phyloP scores from a whole-genome alignment of 2,113 vertebrate genomes.

The Mormyrus iriodes region DNA sequence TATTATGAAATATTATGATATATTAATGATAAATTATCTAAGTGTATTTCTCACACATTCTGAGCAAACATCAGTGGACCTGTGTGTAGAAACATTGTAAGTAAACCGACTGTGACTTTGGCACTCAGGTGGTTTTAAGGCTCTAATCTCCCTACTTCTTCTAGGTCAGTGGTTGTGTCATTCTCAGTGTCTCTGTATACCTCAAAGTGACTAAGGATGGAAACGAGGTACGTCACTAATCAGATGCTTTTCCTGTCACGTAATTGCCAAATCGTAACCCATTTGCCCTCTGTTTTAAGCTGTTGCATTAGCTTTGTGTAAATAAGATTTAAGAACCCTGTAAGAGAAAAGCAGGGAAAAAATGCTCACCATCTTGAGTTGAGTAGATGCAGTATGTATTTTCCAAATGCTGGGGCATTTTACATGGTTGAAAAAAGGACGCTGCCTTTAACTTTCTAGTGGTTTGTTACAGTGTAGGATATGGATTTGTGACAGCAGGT shows the following conservation, averaged over 20 bases:
- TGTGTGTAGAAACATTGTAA: neutral
- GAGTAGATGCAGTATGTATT: no score
- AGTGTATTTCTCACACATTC: neutral
- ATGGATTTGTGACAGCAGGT: neutral
- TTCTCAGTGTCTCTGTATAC: neutral
- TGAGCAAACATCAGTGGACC: neutral
- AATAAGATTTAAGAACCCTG: neutral
- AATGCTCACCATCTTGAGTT: neutral
- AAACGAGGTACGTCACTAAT: neutral
- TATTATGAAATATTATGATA: neutral
- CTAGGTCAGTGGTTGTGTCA: neutral
- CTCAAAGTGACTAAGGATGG: neutral
- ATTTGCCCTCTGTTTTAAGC: neutral
- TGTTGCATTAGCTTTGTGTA: conserved; percentile 23
- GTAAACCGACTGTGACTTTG: neutral
- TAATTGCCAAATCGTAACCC: neutral
- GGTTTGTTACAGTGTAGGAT: neutral
- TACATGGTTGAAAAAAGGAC: neutral
- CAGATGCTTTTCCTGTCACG: neutral
- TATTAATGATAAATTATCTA: neutral
- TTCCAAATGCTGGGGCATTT: neutral
- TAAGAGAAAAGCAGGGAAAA: neutral
- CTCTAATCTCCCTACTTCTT: neutral
- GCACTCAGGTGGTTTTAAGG: neutral
- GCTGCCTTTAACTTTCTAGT: neutral